Base-by-base conservation (phyloP, 2,797 vertebrate genomes). In the Cirrhinus mrigala region DNA sequence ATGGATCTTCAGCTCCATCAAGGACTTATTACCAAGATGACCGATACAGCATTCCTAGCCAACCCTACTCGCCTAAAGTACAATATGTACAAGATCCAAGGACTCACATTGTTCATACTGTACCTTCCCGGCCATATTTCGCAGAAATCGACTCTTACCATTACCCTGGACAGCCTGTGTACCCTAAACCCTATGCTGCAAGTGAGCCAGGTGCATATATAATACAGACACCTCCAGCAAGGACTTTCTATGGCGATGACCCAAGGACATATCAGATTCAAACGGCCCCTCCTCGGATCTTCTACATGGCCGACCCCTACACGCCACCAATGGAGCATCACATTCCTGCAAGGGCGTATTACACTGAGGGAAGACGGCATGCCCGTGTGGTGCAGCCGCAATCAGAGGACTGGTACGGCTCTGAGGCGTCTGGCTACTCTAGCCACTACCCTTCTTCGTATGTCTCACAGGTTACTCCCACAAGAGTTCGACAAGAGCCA, bases 151-250 rank as follows among this genome's bases (percentile, higher is more conserved):
- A 98, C 48, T 81, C 92, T 0, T 93, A 94, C 88, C 90, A 94
- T 50, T 94, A 88, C 27, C 85, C 91, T 5, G 87, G 95, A 84
- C 95, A 95, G 90, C 91, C 93, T 9, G 84, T 91, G 69, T 97
- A 92, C 12, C 92, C 94, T 3, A 96, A 94, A 93, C 83, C 92
- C 3, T 94, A 96, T 90, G 94, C 96, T 1, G 88, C 96, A 75
- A 96, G 93, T 85, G 97, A 98, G 66, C 90, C 93, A 0, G 95
- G 95, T 44, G 90, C 96, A 3, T 98, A 97, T 84, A 97, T 98
- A 0, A 95, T 98, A 89, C 97, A 97, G 93, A 97, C 98, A 79
- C 95, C 97, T 0, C 97, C 97, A 3, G 7, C 95, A 54, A 95
- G 96, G 40, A 93, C 96, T 81, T 96, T 96, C 91, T 98, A 96